Evolutionary conservation across 1,140 invertebrate species (phyloP).

Genomic region (Euura lappo): DNA sequence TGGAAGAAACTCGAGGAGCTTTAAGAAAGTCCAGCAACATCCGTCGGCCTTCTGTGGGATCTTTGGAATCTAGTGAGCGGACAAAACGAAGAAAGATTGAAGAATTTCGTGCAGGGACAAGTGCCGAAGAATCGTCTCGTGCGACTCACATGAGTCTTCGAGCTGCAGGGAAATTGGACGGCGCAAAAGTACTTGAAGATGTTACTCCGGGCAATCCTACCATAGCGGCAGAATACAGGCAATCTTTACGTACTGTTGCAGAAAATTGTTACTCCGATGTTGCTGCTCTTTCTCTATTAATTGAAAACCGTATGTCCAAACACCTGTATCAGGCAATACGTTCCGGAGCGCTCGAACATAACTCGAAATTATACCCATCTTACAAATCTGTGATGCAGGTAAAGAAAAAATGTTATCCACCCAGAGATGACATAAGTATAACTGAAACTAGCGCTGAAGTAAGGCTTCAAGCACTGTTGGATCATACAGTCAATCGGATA

Average conservation of each 20-base stretch:
- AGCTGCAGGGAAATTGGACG: background rate
- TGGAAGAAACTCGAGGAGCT: background rate
- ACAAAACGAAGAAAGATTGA: slow-evolving; percentile 7
- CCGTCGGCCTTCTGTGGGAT: background rate
- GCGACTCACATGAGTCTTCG: too few relatives aligned
- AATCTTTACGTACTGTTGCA: background rate
- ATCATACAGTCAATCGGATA: slow-evolving; percentile 27
- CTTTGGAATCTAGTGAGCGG: background rate
- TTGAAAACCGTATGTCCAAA: slow-evolving; percentile 10
- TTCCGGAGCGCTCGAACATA: background rate
- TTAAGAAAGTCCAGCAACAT: background rate
- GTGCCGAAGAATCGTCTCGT: slow-evolving; percentile 10
- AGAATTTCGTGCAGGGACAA: background rate
- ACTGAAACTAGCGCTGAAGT: slow-evolving; percentile 29
- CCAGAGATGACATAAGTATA: slow-evolving; percentile 15
- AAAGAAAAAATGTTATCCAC: slow-evolving; percentile 8
- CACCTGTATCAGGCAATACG: background rate
- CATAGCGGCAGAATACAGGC: slow-evolving; percentile 8
- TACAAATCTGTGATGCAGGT: slow-evolving; percentile 11
- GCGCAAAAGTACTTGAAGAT: slow-evolving; percentile 19
- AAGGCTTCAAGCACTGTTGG: slow-evolving; percentile 28
- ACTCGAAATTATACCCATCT: slow-evolving; percentile 7
- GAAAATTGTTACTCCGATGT: slow-evolving; percentile 10
- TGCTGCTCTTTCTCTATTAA: background rate
- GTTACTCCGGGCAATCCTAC: slow-evolving; percentile 11